A percentile compares a stretch with the other conserved stretches of the same genome.
Evolutionary conservation across 2,888 invertebrate genomes (phyloP).

Genomic region (Muscina levida): DNA sequence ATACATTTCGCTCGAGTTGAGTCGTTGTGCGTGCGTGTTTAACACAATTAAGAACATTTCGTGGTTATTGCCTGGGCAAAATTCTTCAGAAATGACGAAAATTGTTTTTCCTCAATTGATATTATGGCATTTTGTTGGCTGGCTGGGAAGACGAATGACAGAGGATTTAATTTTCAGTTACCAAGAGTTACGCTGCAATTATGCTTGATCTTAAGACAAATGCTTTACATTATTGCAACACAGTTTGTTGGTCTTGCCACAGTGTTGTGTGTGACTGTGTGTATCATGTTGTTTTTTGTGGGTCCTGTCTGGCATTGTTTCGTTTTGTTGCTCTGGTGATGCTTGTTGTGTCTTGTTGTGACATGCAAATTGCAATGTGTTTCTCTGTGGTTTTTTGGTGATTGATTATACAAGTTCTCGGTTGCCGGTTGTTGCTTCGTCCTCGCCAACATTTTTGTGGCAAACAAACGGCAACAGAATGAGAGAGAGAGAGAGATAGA

Average conservation of each 20-base stretch:
- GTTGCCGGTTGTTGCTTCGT: slow-evolving; percentile 36
- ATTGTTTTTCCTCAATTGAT: slow-evolving; percentile 39
- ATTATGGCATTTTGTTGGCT: not conserved
- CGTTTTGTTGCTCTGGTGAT: not conserved
- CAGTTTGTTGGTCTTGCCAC: not conserved
- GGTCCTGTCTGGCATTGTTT: slow-evolving; percentile 14
- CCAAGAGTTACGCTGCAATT: slow-evolving; percentile 19
- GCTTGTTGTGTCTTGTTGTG: slow-evolving; percentile 38
- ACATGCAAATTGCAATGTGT: slow-evolving; percentile 54
- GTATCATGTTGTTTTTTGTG: not conserved
- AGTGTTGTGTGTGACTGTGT: not conserved
- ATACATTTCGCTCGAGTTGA: not conserved
- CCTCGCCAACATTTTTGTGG: slow-evolving; percentile 4
- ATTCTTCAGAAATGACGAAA: slow-evolving; percentile 28
- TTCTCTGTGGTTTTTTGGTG: slow-evolving; percentile 57
- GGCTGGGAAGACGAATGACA: not conserved
- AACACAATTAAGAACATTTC: slow-evolving; percentile 28
- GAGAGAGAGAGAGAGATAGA: not conserved
- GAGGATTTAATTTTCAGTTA: slow-evolving; percentile 13
- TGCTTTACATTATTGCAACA: slow-evolving; percentile 30
- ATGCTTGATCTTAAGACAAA: slow-evolving; percentile 33
- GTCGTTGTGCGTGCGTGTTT: slow-evolving; percentile 32
- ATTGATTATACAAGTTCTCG: slow-evolving; percentile 60
- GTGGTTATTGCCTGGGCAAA: slow-evolving; percentile 15
- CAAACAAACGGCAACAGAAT: no score